Evolutionary conservation across 2,113 vertebrate genomes (phyloP).

Genomic region (Phrynosoma platyrhinos): DNA sequence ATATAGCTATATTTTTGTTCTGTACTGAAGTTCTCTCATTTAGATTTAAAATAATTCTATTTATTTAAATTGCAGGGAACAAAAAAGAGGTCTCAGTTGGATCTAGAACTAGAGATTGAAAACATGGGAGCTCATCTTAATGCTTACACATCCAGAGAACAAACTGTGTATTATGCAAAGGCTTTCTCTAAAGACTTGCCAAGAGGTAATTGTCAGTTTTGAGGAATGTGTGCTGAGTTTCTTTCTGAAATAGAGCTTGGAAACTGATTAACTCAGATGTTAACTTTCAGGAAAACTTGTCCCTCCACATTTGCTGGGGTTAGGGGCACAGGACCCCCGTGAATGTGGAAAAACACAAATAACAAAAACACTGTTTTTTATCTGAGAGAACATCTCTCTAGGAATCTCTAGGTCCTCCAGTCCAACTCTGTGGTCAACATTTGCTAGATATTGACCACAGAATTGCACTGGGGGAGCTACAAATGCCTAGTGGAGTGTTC

Average conservation of each 20-base stretch:
- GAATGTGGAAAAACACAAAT: too few relatives aligned
- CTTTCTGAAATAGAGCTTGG: not conserved
- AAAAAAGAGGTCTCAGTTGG: conserved; percentile 95
- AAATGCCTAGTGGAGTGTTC: too few relatives aligned
- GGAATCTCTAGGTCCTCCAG: too few relatives aligned
- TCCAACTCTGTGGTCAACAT: too few relatives aligned
- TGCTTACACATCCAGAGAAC: conserved; percentile 95
- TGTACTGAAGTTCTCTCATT: not conserved
- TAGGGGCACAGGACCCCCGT: too few relatives aligned
- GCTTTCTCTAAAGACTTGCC: conserved; percentile 96
- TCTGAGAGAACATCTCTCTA: too few relatives aligned
- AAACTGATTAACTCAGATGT: not conserved
- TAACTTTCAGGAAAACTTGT: not conserved
- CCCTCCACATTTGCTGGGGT: too few relatives aligned
- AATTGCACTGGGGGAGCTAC: too few relatives aligned
- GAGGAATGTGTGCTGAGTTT: not conserved
- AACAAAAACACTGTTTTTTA: too few relatives aligned
- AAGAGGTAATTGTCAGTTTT: conserved; percentile 81
- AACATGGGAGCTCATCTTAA: conserved; percentile 99
- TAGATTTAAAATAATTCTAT: conserved; percentile 1
- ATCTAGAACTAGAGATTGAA: conserved; percentile 97
- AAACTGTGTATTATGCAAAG: conserved; percentile 98
- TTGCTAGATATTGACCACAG: too few relatives aligned
- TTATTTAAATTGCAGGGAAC: conserved; percentile 83
- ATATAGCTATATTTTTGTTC: not conserved